These are phyloP conservation scores for Sphecodes monilicornis DNA, from an alignment of 2,888 invertebrate genomes.

Conservation along the genomic window DNA sequence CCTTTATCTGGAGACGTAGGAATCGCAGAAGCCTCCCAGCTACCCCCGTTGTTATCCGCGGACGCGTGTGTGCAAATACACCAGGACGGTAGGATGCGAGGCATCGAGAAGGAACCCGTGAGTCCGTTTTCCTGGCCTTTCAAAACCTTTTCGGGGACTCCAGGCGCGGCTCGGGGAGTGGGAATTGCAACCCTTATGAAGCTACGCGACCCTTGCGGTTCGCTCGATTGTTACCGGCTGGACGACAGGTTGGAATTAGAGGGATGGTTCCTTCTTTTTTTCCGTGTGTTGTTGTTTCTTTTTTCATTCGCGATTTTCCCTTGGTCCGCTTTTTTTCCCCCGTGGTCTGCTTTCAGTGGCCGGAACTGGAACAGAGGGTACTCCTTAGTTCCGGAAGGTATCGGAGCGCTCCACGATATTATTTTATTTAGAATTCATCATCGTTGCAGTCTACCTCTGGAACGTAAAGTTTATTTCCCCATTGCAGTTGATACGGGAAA, in stretches of 20 bases:
- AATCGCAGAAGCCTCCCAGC: conserved; percentile 62
- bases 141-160: conserved; percentile 65
- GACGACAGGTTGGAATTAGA: conserved; percentile 49
- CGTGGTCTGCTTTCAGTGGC: not conserved
- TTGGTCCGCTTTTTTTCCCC: not conserved
- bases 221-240: conserved; percentile 52
- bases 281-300: not conserved
- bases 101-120: conserved; percentile 61
- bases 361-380: not conserved
- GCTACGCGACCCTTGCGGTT: conserved; percentile 57
- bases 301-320: not conserved
- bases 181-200: conserved; percentile 66
- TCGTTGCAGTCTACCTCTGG: not conserved
- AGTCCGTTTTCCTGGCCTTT: conserved; percentile 68
- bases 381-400: conserved; percentile 10
- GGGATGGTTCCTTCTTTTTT: conserved; percentile 30
- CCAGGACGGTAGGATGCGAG: conserved; percentile 4
- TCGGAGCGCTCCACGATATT: not conserved
- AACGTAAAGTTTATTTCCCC: not conserved
- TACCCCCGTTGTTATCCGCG: conserved; percentile 64
- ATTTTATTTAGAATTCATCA: not conserved
- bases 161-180: conserved; percentile 49
- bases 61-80: conserved; percentile 60
- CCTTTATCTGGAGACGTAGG: conserved; percentile 72
- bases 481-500: not conserved